Evolutionary conservation across 2,888 invertebrate genomes (phyloP).

Genomic region (Pelosia muscerda): DNA sequence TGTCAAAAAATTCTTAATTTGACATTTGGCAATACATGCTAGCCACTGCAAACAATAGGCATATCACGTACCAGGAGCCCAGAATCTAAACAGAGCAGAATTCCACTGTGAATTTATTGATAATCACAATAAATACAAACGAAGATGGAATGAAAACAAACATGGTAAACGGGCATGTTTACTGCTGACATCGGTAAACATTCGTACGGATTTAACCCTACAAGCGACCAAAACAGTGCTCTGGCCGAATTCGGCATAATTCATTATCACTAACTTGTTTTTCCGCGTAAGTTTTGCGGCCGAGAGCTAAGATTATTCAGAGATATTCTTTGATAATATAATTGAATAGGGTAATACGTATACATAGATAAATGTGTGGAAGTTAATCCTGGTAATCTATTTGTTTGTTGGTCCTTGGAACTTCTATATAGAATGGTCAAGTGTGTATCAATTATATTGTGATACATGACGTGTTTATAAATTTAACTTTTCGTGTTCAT

Average conservation of each 20-base stretch:
- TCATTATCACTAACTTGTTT: constrained; percentile 77
- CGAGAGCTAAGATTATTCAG: constrained; percentile 35
- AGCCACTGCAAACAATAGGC: neutral
- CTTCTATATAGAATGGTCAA: constrained; percentile 4
- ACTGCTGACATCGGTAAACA: constrained; percentile 35
- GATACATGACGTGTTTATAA: neutral
- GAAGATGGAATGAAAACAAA: constrained; percentile 15
- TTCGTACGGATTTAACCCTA: constrained; percentile 37
- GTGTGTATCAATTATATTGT: constrained; percentile 14
- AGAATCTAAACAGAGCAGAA: neutral
- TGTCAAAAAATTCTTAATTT: no score
- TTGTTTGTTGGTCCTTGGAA: constrained; percentile 23
- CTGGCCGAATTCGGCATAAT: constrained; percentile 60
- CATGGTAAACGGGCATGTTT: constrained; percentile 15
- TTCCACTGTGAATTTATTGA: neutral
- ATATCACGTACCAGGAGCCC: neutral
- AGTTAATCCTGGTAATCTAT: constrained; percentile 29
- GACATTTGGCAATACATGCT: no score
- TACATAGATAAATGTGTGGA: constrained; percentile 20
- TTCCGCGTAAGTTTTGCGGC: constrained; percentile 57
- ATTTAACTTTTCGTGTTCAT: neutral
- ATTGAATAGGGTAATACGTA: constrained; percentile 42
- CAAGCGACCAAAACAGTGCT: constrained; percentile 30
- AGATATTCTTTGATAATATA: constrained; percentile 47
- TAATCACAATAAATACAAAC: neutral